Evolutionary conservation across 2,113 vertebrate species (phyloP), one percentile per base, ranked within the genome.

Genomic region (Caranx ignobilis): DNA sequence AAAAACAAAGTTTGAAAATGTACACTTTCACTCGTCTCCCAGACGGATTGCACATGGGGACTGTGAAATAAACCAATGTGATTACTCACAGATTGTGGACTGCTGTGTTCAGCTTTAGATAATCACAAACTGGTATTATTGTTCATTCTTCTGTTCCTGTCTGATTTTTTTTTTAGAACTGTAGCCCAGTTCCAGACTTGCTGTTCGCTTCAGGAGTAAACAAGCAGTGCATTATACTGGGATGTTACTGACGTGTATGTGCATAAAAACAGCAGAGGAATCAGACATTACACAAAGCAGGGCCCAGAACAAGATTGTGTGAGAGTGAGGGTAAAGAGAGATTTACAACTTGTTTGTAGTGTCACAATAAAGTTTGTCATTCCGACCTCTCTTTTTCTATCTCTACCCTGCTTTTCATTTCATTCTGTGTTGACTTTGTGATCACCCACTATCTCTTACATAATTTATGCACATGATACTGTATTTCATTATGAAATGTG

Each of bases 141-240:
- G 48, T 54, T n/a, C 54, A 54, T 76, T 55, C 32, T 3, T 57
- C 48, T 2, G 5, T 21, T 78, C 57, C 57, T 45, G 3, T 2
- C 34, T 79, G 50, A 71, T 52, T 64, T 68, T 35, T 59, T 52
- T 11, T 11, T 45, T 26, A 26, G n/a, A 13, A 43, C 55, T 60
- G 13, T 47, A 35, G 59, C 39, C 45, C 41, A 50, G 83, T 56
- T n/a, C n/a, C 63, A 64, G 50, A 37, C 2, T 64, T 68, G 16
- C 19, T 56, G 35, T 68, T 54, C 50, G 11, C n/a, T 78, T 39
- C 31, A 50, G 45, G 54, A 77, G 65, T 41, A 74, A 71, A 75
- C 61, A 79, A 71, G 70, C 61, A 75, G 61, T 47, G 55, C 34
- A 64, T 69, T 54, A 63, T 68, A 48, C n/a, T 56, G 26, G 31